A percentile compares a stretch with the other conserved stretches of the same genome.
Conservation (phyloP, 2,888 invertebrate genomes). For the Drosophila kanekoi region DNA sequence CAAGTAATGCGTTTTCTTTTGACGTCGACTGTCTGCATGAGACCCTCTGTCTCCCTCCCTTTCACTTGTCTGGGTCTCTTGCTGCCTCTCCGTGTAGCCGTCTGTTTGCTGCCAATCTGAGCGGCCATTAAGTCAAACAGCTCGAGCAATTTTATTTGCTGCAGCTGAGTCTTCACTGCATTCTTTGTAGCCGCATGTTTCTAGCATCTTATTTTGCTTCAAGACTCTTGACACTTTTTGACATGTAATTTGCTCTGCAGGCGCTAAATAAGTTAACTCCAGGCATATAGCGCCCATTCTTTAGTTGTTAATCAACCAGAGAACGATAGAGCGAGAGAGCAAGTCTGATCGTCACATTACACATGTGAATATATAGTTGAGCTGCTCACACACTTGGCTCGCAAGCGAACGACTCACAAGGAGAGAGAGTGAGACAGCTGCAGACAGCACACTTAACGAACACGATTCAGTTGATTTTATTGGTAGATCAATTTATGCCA, state of each 20-base stretch:
- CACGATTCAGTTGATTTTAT: too few relatives aligned
- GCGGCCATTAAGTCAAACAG: constrained; percentile 70
- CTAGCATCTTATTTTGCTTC: constrained; percentile 30
- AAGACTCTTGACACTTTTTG: constrained; percentile 55
- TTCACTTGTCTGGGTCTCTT: background rate
- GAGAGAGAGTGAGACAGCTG: too few relatives aligned
- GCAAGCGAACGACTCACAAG: too few relatives aligned
- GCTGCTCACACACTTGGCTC: background rate
- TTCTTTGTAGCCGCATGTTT: constrained; percentile 9
- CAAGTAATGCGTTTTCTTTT: constrained; percentile 70
- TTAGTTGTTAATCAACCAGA: too few relatives aligned
- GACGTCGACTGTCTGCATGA: constrained; percentile 33
- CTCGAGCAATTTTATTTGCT: constrained; percentile 59
- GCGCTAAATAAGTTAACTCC: constrained; percentile 41
- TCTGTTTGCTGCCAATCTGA: constrained; percentile 76
- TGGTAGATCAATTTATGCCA: too few relatives aligned
- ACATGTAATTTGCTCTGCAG: constrained; percentile 62
- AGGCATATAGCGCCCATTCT: background rate
- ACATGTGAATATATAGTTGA: background rate
- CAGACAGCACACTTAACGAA: too few relatives aligned
- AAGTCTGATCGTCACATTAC: background rate
- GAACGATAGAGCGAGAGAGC: too few relatives aligned
- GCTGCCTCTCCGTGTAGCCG: constrained; percentile 31
- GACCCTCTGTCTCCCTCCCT: background rate
- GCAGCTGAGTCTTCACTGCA: constrained; percentile 32